These are phyloP conservation scores for Semaprochilodus insignis DNA, from an alignment of 2,797 vertebrate genomes.

Conservation along the genomic window DNA sequence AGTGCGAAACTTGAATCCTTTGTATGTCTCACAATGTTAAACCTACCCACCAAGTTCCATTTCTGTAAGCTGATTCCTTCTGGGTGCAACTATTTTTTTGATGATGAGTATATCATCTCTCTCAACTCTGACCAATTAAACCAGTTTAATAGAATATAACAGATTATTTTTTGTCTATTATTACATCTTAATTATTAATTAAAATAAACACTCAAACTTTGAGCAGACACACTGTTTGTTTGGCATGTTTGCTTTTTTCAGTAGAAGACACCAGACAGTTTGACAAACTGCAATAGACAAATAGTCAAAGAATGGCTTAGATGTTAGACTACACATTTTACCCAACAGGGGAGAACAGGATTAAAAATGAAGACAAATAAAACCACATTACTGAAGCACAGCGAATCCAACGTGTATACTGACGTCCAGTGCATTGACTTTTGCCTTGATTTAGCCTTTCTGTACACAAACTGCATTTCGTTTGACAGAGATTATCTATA, in stretches of 20 bases:
- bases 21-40: too few relatives aligned
- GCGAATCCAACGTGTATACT: neutral
- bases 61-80: too few relatives aligned
- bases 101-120: too few relatives aligned
- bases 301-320: neutral
- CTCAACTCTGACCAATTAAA: too few relatives aligned
- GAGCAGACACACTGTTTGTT: neutral
- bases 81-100: too few relatives aligned
- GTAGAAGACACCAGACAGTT: neutral
- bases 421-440: neutral
- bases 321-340: neutral
- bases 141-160: too few relatives aligned
- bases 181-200: neutral
- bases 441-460: too few relatives aligned
- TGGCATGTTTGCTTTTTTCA: neutral
- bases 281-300: neutral
- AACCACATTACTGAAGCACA: neutral
- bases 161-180: too few relatives aligned
- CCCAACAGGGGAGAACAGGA: neutral
- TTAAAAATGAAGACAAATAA: neutral
- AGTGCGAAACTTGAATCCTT: too few relatives aligned
- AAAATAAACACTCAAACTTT: neutral
- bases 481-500: neutral
- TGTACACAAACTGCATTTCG: slow-evolving; percentile 5
- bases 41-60: too few relatives aligned